phyloP scores from a whole-genome alignment of 2,113 vertebrate species.

The Struthio camelus region DNA sequence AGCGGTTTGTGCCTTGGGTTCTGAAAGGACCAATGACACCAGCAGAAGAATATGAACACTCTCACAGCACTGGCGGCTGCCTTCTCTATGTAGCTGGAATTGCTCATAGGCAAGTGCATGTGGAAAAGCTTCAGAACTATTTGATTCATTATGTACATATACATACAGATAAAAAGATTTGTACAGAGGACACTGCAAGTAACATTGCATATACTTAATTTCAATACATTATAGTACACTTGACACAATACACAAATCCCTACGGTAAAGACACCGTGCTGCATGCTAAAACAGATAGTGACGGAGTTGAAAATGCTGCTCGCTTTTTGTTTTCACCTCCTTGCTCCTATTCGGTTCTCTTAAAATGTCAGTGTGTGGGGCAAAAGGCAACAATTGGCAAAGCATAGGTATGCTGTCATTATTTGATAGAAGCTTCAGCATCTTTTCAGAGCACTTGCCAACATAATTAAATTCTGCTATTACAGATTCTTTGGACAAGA shows the following conservation, averaged over 20 bases:
- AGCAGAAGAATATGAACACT: neutral
- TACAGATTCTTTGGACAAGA: neutral
- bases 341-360: neutral
- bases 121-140: neutral
- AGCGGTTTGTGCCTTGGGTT: neutral
- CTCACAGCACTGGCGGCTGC: neutral
- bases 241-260: neutral
- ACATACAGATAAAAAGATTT: neutral
- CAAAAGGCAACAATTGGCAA: neutral
- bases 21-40: neutral
- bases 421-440: neutral
- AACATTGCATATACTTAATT: neutral
- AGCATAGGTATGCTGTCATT: neutral
- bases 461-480: neutral
- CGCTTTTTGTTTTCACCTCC: neutral
- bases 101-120: accelerated
- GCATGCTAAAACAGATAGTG: neutral
- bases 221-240: neutral
- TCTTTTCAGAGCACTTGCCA: neutral
- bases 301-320: neutral
- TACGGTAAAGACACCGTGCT: neutral
- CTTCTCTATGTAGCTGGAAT: neutral
- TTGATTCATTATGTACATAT: accelerated
- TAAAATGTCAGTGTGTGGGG: neutral
- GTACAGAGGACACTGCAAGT: accelerated